Evolutionary conservation across 2,888 invertebrate genomes (phyloP), one percentile per base, ranked within the genome.

Genomic region (Drosophila borealis): DNA sequence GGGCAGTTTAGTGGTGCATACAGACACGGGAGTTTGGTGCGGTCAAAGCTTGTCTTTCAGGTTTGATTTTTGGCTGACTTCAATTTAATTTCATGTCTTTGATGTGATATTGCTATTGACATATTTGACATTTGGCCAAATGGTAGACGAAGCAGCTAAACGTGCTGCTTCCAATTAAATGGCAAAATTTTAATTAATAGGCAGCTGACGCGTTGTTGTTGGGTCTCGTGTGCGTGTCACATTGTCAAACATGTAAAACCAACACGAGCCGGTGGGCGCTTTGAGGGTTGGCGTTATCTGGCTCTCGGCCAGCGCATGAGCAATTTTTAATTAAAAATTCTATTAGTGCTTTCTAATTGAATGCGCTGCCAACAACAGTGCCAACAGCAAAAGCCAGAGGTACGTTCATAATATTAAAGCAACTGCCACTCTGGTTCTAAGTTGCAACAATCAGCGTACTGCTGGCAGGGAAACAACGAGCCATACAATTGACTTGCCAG

Each of bases 261-360:
- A 86, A 80, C 68, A 66, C 41, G 21, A 54, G 14, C 41, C 50
- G 54, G 14, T 13, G 25, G 34, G 33, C 19, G 29, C 29, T 8
- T 29, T 29, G 29, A 8, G 29, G 29, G 25, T 25, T 25, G 34
- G 50, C 4, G 37, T n/a, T 42, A 41, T 19, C 57, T 50, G 62
- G 61, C 49, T 60, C 61, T 60, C 46, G 65, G 62, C 21, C 49
- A 55, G 48, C 42, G 64, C 50, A 65, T 67, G 53, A 74, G 62
- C 74, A 70, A 81, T 57, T 89, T 84, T 87, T 89, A 89, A 85
- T 85, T 85, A 85, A 85, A 85, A 89, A 85, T 87, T 89, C 84
- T 85, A 85, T 85, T 87, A 89, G 77, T 67, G 66, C 74, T 77
- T 87, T 85, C 71, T 89, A 85, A 89, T 89, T 85, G 87, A 84